phyloP scores from a whole-genome alignment of 2,113 vertebrate genomes.

The Stegostoma tigrinum region DNA sequence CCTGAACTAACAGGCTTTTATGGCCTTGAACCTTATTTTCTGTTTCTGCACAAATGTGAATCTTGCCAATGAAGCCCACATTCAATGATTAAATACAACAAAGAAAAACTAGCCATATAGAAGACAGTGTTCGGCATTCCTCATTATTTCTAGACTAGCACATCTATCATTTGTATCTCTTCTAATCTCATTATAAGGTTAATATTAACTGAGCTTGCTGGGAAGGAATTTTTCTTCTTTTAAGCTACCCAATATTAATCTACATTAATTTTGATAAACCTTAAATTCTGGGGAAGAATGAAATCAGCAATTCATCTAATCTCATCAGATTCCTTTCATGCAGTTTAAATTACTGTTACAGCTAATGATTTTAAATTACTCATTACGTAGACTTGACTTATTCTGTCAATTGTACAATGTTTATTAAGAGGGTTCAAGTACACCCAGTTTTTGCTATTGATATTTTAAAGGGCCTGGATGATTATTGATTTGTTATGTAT shows the following conservation, averaged over 20 bases:
- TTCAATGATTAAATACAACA: not conserved
- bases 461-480: too few species aligned
- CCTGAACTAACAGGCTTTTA: too few species aligned
- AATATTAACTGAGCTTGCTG: slow-evolving; percentile 42
- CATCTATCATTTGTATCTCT: not conserved
- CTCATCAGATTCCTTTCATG: not conserved
- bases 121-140: not conserved
- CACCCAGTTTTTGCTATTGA: too few species aligned
- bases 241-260: not conserved
- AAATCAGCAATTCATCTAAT: not conserved
- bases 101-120: not conserved
- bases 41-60: too few species aligned
- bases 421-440: too few species aligned
- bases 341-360: not conserved
- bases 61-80: not conserved
- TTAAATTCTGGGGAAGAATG: not conserved
- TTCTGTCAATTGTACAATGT: too few species aligned
- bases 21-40: too few species aligned
- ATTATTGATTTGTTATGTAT: too few species aligned
- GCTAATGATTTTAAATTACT: not conserved
- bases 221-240: not conserved
- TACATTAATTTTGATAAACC: not conserved
- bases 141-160: not conserved
- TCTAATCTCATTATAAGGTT: slow-evolving; percentile 40
- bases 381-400: not conserved